These are phyloP conservation scores for Arctia plantaginis DNA, from an alignment of 2,888 invertebrate genomes.

Conservation along the genomic window DNA sequence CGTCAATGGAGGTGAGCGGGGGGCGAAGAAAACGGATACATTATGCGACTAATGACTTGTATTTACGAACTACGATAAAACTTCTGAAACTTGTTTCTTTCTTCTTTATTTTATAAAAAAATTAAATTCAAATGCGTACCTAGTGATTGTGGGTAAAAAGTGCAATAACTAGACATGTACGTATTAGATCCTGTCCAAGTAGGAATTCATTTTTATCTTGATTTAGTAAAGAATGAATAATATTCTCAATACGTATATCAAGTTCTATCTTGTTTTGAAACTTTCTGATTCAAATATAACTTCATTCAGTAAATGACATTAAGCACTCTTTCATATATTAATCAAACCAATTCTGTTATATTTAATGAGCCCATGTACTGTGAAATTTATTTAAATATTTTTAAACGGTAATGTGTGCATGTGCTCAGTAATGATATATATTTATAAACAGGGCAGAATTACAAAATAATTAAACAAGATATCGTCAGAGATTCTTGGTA, in stretches of 20 bases:
- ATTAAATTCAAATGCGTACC: background rate
- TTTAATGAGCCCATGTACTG: background rate
- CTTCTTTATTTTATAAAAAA: background rate
- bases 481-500: constrained; percentile 44
- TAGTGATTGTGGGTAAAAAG: background rate
- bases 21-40: constrained; percentile 62
- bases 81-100: background rate
- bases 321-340: too few species aligned
- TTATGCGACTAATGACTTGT: constrained; percentile 55
- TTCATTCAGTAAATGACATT: too few species aligned
- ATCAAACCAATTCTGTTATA: background rate
- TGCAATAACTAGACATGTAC: background rate
- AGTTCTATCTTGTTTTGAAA: background rate
- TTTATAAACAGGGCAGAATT: constrained; percentile 41
- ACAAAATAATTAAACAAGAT: constrained; percentile 53
- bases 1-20: constrained; percentile 32
- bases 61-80: constrained; percentile 41
- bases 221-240: background rate
- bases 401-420: background rate
- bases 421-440: constrained; percentile 18
- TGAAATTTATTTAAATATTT: background rate
- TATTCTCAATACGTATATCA: too few species aligned
- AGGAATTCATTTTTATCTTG: background rate
- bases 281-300: background rate
- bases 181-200: background rate